A percentile compares a stretch with the other conserved stretches of the same genome.
These are phyloP conservation scores for Ephydatia muelleri DNA, from an alignment of 37 sponge, comb jelly and placozoan genomes.

Conservation along the genomic window DNA sequence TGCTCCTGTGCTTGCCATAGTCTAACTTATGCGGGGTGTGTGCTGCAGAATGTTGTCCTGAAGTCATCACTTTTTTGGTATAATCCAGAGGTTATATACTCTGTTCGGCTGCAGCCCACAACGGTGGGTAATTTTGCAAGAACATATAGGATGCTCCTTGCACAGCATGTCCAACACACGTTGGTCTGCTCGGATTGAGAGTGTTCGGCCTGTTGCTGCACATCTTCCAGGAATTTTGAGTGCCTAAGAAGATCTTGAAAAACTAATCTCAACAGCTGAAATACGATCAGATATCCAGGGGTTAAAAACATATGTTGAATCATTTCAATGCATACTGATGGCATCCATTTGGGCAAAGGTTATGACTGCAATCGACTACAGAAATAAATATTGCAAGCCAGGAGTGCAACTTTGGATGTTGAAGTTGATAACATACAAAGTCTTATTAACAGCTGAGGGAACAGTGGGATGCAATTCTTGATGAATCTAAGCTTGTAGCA, in stretches of 20 bases:
- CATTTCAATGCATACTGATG: conserved; percentile 18
- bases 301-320: neutral
- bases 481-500: too few species aligned
- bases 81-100: conserved; percentile 11
- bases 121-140: conserved; percentile 8
- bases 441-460: too few species aligned
- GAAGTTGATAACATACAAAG: too few species aligned
- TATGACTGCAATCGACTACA: conserved; percentile 1
- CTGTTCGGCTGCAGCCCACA: neutral
- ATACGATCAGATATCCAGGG: conserved; percentile 17
- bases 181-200: conserved; percentile 11
- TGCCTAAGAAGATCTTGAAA: conserved; percentile 3
- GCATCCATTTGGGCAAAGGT: conserved; percentile 23
- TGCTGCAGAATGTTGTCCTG: conserved; percentile 31
- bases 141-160: conserved; percentile 8
- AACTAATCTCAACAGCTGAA: neutral
- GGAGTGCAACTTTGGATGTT: conserved; percentile 17
- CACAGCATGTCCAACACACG: conserved; percentile 9
- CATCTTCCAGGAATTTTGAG: conserved; percentile 16
- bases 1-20: conserved; percentile 14
- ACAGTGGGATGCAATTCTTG: too few species aligned
- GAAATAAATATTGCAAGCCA: conserved; percentile 25
- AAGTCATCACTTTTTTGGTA: conserved; percentile 29
- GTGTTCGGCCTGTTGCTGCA: conserved; percentile 21
- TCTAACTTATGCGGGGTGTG: conserved; percentile 7